phyloP scores from a whole-genome alignment of 2,113 vertebrate species.

The Tupaia tana region DNA sequence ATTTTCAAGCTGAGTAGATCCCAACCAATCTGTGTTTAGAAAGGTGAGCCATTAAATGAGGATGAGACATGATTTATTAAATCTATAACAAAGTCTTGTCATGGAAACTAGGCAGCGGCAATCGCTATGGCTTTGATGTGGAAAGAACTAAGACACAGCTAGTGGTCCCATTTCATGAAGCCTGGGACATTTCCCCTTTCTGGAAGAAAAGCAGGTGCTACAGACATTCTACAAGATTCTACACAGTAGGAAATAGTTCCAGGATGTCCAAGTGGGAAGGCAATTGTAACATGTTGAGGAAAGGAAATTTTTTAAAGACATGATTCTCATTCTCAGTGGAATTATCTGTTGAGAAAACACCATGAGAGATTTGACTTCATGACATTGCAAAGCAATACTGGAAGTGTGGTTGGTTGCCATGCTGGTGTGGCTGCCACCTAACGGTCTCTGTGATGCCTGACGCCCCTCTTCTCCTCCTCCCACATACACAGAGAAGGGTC shows the following conservation, averaged over 20 bases:
- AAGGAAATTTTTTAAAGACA: neutral
- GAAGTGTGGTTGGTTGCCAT: neutral
- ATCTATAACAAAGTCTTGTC: neutral
- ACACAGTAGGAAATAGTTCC: neutral
- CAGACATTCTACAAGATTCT: neutral
- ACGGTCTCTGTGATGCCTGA: neutral
- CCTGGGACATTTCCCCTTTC: neutral
- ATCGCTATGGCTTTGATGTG: neutral
- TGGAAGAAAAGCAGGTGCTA: neutral
- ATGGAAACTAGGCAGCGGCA: neutral
- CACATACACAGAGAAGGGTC: neutral
- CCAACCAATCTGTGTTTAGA: conserved; percentile 33
- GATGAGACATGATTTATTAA: neutral
- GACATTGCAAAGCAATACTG: neutral
- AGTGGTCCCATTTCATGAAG: neutral
- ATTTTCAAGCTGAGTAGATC: neutral
- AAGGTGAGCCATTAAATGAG: neutral
- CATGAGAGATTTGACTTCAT: neutral
- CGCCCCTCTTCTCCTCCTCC: too few species aligned
- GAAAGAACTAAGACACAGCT: neutral
- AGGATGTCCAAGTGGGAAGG: neutral
- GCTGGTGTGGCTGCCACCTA: neutral
- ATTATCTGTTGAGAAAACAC: neutral
- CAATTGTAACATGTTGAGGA: neutral
- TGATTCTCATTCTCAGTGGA: neutral